Base-by-base conservation (phyloP, 1,140 invertebrate species). In the Trichomalopsis sarcophagae region DNA sequence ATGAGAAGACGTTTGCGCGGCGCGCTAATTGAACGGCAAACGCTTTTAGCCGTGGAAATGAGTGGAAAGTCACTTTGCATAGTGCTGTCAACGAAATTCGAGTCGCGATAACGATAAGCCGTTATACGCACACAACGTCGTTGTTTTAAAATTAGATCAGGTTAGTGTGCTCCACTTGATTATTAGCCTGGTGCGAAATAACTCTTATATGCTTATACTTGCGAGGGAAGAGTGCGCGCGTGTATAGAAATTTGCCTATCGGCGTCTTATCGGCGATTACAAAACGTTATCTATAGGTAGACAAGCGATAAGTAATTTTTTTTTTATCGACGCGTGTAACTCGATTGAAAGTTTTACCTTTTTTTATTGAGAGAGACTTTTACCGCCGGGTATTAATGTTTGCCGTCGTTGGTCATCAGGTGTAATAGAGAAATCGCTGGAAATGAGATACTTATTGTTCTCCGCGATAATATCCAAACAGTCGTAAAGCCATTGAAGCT, bases 71-170 rank as follows among this genome's bases (percentile, higher is more conserved):
- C 30, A 81, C 68, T 81, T 81, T 71, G 36, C 79, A 47, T 66
- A 47, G 30, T 50, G 14, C 36, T 81, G 68, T 81, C 69, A 82
- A 82, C 17, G 81, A 82, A 82, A 82, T 73, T 81, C 36, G 23
- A 81, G 36, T 40, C 68, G 27, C 36, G 68, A 81, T 66, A 81
- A 50, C n/a, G 68, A 81, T 81, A 81, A 81, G 17, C 11, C 0
- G 69, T 71, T 44, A 44, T 44, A 9, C 40, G 9, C 40, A 75
- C 40, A 44, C 40, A 75, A 23, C 2, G 44, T n/a, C n/a, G 36
- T 33, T 55, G 23, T 62, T 74, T 74, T 74, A 40, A 74, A 82
- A 82, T 82, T 74, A 33, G 81, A 82, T 82, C 21, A 74, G 44
- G 27, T 73, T 82, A 71, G 69, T 74, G 33, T 74, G 55, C 55